A percentile compares a stretch with the other conserved stretches of the same genome.
These are phyloP conservation scores for Diadophis punctatus DNA, from an alignment of 2,113 vertebrate genomes.

Conservation along the genomic window DNA sequence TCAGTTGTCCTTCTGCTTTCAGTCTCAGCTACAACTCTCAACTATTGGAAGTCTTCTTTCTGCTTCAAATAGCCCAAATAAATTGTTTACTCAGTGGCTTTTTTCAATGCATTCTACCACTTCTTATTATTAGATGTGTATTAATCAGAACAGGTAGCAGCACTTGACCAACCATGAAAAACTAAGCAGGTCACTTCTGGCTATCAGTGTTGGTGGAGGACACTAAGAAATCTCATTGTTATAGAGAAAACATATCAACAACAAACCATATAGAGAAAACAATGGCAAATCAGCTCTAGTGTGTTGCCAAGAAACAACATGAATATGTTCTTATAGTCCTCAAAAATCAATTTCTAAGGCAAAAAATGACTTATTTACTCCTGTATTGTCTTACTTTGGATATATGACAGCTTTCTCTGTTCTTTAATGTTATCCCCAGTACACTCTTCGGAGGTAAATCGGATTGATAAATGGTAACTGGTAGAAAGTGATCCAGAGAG, in stretches of 20 bases:
- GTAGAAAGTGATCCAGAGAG: background rate
- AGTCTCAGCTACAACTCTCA: background rate
- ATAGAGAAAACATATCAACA: background rate
- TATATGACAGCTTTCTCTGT: background rate
- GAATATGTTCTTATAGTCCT: background rate
- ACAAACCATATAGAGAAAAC: too few species aligned
- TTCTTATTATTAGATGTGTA: background rate
- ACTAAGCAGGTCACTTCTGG: background rate
- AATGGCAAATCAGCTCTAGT: background rate
- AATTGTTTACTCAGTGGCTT: background rate
- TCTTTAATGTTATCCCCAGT: background rate
- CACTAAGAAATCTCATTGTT: background rate
- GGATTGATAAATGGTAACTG: background rate
- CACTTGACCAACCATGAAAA: background rate
- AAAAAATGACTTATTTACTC: background rate
- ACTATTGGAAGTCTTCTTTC: background rate
- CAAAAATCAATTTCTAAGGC: background rate
- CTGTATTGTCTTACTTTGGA: background rate
- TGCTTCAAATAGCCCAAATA: background rate
- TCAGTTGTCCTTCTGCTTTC: background rate
- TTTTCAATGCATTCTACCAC: background rate
- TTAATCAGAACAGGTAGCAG: background rate
- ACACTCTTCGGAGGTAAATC: background rate
- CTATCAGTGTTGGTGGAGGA: background rate
- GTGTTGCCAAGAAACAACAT: background rate